phyloP scores from a whole-genome alignment of 2,113 vertebrate genomes.

The Piaya cayana region DNA sequence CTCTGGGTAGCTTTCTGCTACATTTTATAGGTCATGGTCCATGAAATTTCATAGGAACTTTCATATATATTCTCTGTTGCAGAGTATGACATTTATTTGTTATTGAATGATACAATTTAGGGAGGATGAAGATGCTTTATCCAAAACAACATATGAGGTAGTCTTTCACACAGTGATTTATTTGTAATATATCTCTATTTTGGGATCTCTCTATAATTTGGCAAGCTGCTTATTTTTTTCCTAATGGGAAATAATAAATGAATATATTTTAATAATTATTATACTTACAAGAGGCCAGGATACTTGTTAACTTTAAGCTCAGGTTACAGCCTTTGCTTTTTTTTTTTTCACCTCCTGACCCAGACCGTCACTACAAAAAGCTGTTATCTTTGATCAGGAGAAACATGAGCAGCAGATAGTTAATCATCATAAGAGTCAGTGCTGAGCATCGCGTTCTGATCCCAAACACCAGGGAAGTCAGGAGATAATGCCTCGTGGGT shows the following conservation, averaged over 20 bases:
- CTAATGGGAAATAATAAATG: not conserved
- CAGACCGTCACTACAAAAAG: not conserved
- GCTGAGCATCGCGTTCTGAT: not conserved
- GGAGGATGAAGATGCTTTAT: not conserved
- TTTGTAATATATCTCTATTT: not conserved
- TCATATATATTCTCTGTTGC: not conserved
- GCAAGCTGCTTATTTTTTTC: not conserved
- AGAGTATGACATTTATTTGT: constrained; percentile 31
- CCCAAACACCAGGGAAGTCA: not conserved
- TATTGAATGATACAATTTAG: constrained; percentile 40
- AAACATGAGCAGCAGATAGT: not conserved
- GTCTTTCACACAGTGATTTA: not conserved
- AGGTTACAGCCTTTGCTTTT: not conserved
- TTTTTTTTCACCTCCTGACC: not conserved
- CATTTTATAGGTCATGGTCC: constrained; percentile 17
- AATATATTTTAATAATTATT: not conserved
- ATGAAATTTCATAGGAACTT: constrained; percentile 43
- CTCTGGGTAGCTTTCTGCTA: not conserved
- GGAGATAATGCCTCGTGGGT: not conserved
- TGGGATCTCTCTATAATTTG: not conserved
- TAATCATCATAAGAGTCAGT: not conserved
- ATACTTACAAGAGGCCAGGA: not conserved
- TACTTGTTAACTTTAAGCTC: not conserved
- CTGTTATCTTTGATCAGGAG: not conserved
- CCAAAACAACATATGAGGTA: not conserved